Evolutionary conservation across 2,113 vertebrate genomes (phyloP).

Genomic region (Sakesphorus luctuosus): DNA sequence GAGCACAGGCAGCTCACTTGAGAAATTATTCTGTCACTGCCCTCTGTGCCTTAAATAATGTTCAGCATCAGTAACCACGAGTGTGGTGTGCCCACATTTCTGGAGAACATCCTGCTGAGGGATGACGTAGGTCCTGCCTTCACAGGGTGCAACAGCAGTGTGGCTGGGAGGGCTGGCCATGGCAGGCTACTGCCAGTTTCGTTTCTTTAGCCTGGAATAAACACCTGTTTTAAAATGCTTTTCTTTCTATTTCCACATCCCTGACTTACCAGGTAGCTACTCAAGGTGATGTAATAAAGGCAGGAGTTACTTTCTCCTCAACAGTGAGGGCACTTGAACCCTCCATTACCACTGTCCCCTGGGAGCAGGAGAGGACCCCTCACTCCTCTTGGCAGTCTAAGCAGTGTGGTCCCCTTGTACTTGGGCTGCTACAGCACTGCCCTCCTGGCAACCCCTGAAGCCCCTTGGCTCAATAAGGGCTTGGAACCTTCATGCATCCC

Average conservation of each 20-base stretch:
- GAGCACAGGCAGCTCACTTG: not conserved
- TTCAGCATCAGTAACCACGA: not conserved
- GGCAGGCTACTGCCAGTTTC: not conserved
- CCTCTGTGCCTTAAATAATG: not conserved
- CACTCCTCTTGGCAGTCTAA: not conserved
- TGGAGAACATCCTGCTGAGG: fast-evolving
- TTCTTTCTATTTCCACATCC: not conserved
- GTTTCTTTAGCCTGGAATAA: not conserved
- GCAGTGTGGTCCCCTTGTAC: not conserved
- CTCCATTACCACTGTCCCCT: fast-evolving
- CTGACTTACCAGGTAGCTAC: not conserved
- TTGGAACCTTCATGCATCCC: fast-evolving
- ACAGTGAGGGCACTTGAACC: not conserved
- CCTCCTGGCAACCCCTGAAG: not conserved
- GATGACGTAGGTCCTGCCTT: not conserved
- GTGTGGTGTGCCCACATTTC: not conserved
- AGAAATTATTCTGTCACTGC: not conserved
- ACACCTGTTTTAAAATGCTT: not conserved
- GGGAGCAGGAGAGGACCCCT: not conserved
- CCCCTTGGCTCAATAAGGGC: not conserved
- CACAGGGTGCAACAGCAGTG: fast-evolving
- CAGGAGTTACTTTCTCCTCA: not conserved
- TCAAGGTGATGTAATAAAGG: not conserved
- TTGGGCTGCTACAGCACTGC: not conserved
- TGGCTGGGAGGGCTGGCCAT: not conserved